These are phyloP conservation scores for Sisor rabdophorus DNA, from an alignment of 2,113 vertebrate species.

Conservation along the genomic window DNA sequence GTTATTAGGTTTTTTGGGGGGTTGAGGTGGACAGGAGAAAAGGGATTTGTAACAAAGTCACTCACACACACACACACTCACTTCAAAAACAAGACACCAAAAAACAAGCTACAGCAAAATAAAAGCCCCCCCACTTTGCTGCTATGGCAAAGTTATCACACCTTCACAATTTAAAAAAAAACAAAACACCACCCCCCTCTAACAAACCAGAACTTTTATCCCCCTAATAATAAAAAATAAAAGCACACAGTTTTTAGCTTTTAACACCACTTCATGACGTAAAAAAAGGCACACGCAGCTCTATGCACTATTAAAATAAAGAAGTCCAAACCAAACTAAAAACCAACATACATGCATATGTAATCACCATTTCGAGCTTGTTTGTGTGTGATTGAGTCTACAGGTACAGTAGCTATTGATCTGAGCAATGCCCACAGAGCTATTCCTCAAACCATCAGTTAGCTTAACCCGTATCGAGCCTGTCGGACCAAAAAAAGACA, in stretches of 20 bases:
- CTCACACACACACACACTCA: constrained; percentile 85
- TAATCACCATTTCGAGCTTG: constrained; percentile 98
- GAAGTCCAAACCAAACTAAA: constrained; percentile 69
- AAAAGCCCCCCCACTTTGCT: constrained; percentile 71
- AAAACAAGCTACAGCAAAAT: constrained; percentile 80
- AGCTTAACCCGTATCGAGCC: constrained; percentile 98
- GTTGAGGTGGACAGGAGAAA: constrained; percentile 54
- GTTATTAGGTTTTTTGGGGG: constrained; percentile 60
- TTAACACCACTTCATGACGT: constrained; percentile 98
- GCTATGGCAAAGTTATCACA: constrained; percentile 84
- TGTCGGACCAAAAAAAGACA: constrained; percentile 99
- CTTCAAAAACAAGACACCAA: constrained; percentile 74
- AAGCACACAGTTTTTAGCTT: constrained; percentile 98
- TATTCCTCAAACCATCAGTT: constrained; percentile 98
- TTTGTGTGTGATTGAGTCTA: constrained; percentile 95
- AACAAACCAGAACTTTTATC: constrained; percentile 77
- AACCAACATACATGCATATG: constrained; percentile 96
- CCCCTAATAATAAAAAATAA: constrained; percentile 71
- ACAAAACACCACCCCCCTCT: constrained; percentile 67
- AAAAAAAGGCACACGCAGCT: constrained; percentile 90
- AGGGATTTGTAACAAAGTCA: constrained; percentile 63
- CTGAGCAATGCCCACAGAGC: constrained; percentile 90
- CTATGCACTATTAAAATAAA: constrained; percentile 84
- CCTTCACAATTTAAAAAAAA: constrained; percentile 78
- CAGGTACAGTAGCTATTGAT: constrained; percentile 79